phyloP scores from a whole-genome alignment of 2,888 invertebrate species.

The Andrena haemorrhoa region DNA sequence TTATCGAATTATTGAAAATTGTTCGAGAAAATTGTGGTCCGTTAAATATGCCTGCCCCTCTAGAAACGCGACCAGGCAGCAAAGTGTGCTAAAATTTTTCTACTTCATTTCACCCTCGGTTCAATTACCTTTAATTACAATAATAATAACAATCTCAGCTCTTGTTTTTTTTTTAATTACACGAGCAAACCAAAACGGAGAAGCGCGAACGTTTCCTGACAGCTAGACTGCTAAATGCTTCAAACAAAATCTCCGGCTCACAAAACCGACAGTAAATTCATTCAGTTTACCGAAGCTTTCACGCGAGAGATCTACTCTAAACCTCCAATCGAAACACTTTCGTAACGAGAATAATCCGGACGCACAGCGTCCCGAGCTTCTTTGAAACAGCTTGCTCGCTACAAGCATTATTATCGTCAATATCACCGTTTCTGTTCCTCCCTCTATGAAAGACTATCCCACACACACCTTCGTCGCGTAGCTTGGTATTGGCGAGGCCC shows the following conservation, averaged over 20 bases:
- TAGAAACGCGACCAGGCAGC: too few species aligned
- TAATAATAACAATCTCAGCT: slow-evolving; percentile 6
- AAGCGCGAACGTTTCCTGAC: not conserved
- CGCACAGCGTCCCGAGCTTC: slow-evolving; percentile 16
- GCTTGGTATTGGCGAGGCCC: not conserved
- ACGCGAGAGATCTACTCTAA: slow-evolving; percentile 15
- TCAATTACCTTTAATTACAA: not conserved
- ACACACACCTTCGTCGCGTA: not conserved
- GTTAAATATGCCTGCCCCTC: not conserved
- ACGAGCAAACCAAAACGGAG: not conserved
- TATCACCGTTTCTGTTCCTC: slow-evolving; percentile 36
- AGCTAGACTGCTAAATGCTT: not conserved
- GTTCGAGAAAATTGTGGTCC: slow-evolving; percentile 2
- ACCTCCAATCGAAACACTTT: not conserved
- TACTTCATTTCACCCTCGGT: not conserved
- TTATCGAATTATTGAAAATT: slow-evolving; percentile 26
- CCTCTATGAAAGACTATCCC: slow-evolving; percentile 2
- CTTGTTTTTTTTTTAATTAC: not conserved
- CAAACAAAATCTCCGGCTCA: not conserved
- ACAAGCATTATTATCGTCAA: slow-evolving; percentile 29
- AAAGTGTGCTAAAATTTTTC: not conserved
- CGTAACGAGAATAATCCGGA: slow-evolving; percentile 22
- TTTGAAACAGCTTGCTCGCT: slow-evolving; percentile 1
- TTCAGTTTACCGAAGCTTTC: not conserved
- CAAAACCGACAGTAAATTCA: not conserved